Base-by-base conservation (phyloP, 1,140 invertebrate genomes). In the Leptinotarsa texana region DNA sequence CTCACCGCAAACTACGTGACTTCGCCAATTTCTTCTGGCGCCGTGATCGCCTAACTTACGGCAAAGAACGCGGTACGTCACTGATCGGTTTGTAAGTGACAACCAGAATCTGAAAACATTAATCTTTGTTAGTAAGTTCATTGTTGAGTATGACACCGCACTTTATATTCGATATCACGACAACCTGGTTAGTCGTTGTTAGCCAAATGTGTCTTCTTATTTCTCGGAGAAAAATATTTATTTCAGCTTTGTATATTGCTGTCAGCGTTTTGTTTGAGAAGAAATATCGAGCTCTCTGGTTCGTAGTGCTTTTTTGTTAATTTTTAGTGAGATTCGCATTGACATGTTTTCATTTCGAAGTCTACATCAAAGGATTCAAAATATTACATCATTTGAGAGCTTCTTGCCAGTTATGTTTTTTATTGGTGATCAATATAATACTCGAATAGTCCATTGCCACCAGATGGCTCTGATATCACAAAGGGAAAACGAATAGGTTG, bases 51-150 rank as follows among this genome's bases (percentile, higher is more conserved):
- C 11, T 3, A 57, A 57, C 51, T 17, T 57, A 15, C 17, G n/a
- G 17, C 6, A 57, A 57, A 57, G 51, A 15, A 15, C 51, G n/a
- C 51, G 17, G 51, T 5, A 57, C 51, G 51, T 57, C 51, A 57
- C 51, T 57, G 51, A 5, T 57, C 13, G 51, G 15, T 57, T 57
- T n/a, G 51, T 57, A 57, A 76, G 76, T 78, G 78, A 78, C 76
- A 78, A 79, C 75, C 74, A 65, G 67, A 75, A 74, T 47, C 62
- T 73, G 51, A 70, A 75, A 79, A 78, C 78, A 79, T 79, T 78
- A 79, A 79, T 79, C 78, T 79, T 79, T 79, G 78, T 79, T 79
- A 79, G 78, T 79, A 72, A 69, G 74, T 78, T 79, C 78, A 79
- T 79, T 79, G 78, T 79, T 73, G 69, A 69, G 61, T 76, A 77